Base-by-base conservation (phyloP, 2,113 vertebrate genomes). In the Lampris megalopsis region DNA sequence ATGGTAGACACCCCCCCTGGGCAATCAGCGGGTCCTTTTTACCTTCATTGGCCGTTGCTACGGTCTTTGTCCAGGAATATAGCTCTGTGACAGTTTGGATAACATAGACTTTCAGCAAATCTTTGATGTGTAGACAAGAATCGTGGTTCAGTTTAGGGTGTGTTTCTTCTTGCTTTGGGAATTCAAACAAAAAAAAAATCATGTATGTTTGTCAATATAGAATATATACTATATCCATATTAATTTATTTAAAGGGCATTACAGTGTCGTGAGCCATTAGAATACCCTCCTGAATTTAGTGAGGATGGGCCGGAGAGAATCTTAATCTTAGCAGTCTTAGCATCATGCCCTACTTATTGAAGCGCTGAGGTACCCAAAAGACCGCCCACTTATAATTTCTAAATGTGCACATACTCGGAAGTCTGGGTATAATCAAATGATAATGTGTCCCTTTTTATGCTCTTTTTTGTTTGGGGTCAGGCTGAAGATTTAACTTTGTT, bases 1-100 rank as follows among this genome's bases (percentile, higher is more conserved):
- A 89, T 77, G 73, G 84, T 75, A 62, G 79, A 80, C 69, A 41
- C 61, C 68, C 65, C 71, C 76, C 40, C 83, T 65, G 86, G 77
- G 53, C 69, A 58, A 66, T 86, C 79, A 70, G 13, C 35, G 3
- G 40, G 4, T 24, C 41, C 47, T 60, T 81, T 80, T 71, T 83
- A 77, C 68, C 50, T 60, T 77, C 11, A 66, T 48, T 61, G 52
- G 1, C 62, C 61, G 54, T 45, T 42, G 42, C 47, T 57, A 0
- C 49, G 73, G 52, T 35, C 49, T 50, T n/a, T 40, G 57, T 59
- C 7, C 48, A 43, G 50, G 49, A 53, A 48, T 42, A 45, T 37
- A 45, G 49, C 47, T 9, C 43, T 36, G n/a, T 63, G 62, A 63
- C 13, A 9, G 10, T 36, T 36, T 47, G 10, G n/a, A 70, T 35